phyloP scores from a whole-genome alignment of 2,888 invertebrate species.

The Ceratothoa steindachneri region DNA sequence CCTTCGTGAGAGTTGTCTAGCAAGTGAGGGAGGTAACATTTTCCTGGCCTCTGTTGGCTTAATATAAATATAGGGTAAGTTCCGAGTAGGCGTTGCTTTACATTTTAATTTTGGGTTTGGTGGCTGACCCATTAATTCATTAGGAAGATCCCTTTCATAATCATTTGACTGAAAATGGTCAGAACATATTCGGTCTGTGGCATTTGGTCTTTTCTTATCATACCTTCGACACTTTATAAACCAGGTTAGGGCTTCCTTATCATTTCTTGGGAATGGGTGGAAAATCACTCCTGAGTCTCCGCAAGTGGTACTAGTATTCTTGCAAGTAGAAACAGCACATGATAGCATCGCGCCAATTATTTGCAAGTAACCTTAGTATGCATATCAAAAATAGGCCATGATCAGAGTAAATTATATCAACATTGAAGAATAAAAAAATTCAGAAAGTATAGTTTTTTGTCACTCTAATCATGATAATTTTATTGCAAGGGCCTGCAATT shows the following conservation, averaged over 20 bases:
- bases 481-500: no score
- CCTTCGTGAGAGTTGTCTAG: not conserved
- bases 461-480: no score
- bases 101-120: not conserved
- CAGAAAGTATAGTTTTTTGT: no score
- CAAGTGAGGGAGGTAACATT: not conserved
- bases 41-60: not conserved
- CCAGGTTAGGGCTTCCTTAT: not conserved
- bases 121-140: not conserved
- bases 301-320: not conserved
- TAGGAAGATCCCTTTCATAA: not conserved
- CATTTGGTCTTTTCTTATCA: not conserved
- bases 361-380: no score
- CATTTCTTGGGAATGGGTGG: not conserved
- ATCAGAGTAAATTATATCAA: no score
- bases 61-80: not conserved
- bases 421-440: no score
- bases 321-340: constrained; percentile 3
- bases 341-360: no score
- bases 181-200: not conserved
- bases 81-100: not conserved
- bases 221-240: not conserved
- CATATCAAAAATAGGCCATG: no score
- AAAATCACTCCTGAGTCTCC: not conserved
- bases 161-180: not conserved